A percentile compares a stretch with the other conserved stretches of the same genome.
These are phyloP conservation scores for Syncerus caffer DNA, from an alignment of 2,797 vertebrate genomes.

Conservation along the genomic window DNA sequence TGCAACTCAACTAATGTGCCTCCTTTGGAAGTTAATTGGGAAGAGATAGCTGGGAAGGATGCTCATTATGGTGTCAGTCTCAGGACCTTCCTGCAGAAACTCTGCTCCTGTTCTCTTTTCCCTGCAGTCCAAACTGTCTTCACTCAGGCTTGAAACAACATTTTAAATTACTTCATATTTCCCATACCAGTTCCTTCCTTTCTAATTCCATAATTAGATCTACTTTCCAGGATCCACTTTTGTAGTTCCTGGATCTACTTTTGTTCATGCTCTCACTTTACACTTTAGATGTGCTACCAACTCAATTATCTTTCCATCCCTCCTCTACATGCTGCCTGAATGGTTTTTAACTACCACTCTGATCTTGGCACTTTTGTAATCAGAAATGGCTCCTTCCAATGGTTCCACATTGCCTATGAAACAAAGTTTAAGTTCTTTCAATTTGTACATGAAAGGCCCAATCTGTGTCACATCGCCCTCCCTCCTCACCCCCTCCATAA, in stretches of 20 bases:
- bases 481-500: neutral
- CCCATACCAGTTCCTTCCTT: neutral
- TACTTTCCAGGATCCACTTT: neutral
- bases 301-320: neutral
- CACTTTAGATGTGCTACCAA: neutral
- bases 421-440: neutral
- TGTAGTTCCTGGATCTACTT: neutral
- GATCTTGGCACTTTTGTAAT: neutral
- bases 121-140: neutral
- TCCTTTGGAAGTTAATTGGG: neutral
- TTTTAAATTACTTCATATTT: neutral
- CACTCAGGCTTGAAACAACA: neutral
- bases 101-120: neutral
- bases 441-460: neutral
- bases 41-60: neutral
- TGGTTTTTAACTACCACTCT: neutral
- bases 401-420: neutral
- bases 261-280: neutral
- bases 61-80: too few species aligned
- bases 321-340: neutral
- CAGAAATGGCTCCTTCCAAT: neutral
- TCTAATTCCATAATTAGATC: neutral
- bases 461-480: neutral
- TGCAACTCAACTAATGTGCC: neutral
- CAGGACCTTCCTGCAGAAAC: neutral